These are phyloP conservation scores for Aspidapion aeneum DNA, from an alignment of 2,888 invertebrate species.

Conservation along the genomic window DNA sequence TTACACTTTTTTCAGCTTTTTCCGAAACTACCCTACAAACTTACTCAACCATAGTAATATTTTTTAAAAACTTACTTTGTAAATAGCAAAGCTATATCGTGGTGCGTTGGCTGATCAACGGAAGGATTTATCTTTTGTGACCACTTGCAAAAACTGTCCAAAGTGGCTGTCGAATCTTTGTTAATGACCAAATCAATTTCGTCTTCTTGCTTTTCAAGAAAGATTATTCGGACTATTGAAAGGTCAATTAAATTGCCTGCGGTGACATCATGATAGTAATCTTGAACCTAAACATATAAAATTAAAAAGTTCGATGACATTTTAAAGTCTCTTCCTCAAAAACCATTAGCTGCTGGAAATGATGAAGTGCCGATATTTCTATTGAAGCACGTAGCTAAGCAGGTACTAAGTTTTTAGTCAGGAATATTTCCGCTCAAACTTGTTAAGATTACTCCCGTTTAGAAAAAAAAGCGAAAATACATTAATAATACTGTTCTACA, in stretches of 20 bases:
- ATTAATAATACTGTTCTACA: no score
- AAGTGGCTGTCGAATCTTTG: constrained; percentile 53
- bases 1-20: no score
- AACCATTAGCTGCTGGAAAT: no score
- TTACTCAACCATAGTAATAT: no score
- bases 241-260: constrained; percentile 58
- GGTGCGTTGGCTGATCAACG: constrained; percentile 57
- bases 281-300: constrained; percentile 42
- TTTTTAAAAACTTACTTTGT: constrained; percentile 53
- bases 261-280: constrained; percentile 48
- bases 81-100: constrained; percentile 58
- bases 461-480: no score
- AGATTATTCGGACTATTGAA: constrained; percentile 54
- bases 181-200: constrained; percentile 52
- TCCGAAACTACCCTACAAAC: no score
- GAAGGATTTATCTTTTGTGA: constrained; percentile 55
- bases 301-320: neutral
- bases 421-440: no score
- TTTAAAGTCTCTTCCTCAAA: no score
- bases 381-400: no score
- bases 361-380: no score
- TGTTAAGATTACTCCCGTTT: no score
- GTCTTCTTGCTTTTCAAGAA: constrained; percentile 53
- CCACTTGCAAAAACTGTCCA: constrained; percentile 64
- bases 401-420: no score